These are phyloP conservation scores for Polypterus senegalus DNA, from an alignment of 2,113 vertebrate species.

Conservation along the genomic window DNA sequence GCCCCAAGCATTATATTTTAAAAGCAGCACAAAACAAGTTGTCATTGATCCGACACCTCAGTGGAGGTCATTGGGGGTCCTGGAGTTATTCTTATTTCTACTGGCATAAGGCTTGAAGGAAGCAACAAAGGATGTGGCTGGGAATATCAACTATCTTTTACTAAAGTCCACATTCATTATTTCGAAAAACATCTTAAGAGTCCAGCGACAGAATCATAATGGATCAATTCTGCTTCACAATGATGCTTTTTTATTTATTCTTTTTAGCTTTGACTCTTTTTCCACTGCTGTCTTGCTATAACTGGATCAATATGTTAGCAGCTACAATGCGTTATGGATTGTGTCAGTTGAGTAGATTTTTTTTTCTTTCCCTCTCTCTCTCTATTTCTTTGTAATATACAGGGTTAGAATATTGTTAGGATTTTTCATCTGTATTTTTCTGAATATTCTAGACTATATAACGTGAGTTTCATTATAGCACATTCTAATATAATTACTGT, in stretches of 20 bases:
- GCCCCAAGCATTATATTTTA: conserved; percentile 32
- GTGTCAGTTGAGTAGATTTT: neutral
- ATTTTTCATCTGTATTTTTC: too few relatives aligned
- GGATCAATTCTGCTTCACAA: conserved; percentile 24
- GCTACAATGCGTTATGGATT: neutral
- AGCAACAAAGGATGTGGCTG: conserved; percentile 30
- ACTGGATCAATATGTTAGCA: neutral
- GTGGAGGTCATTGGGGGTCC: conserved; percentile 44
- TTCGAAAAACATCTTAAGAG: conserved; percentile 25
- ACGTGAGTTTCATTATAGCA: too few relatives aligned
- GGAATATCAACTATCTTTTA: conserved; percentile 30
- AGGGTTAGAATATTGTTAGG: too few relatives aligned
- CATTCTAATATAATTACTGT: too few relatives aligned
- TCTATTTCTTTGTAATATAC: conserved; percentile 2
- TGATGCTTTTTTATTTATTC: conserved; percentile 6
- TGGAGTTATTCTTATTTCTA: conserved; percentile 64
- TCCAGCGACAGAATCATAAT: conserved; percentile 22
- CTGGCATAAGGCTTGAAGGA: conserved; percentile 44
- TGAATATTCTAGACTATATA: too few relatives aligned
- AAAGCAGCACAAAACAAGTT: conserved; percentile 25
- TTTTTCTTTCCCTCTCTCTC: conserved; percentile 15
- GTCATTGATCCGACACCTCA: conserved; percentile 45
- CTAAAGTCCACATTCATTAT: conserved; percentile 24
- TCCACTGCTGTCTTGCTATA: too few relatives aligned
- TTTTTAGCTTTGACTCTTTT: neutral